Evolutionary conservation across 2,888 invertebrate genomes (phyloP), one percentile per base, ranked within the genome.

Genomic region (Frankliniella fusca): DNA sequence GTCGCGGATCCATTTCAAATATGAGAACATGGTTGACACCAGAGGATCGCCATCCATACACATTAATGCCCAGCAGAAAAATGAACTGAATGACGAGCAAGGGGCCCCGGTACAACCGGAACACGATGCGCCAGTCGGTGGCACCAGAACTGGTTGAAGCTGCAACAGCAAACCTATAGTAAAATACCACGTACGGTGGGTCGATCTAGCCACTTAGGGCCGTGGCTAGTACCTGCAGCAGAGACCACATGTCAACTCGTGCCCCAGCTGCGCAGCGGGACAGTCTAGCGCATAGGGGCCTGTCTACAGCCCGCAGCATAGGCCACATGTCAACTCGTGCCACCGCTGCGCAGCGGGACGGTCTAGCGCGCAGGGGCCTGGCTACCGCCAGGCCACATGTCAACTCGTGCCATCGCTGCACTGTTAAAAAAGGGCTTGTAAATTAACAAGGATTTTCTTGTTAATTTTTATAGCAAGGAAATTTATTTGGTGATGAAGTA

Each of bases 1-100:
- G 97, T 83, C 98, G 90, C 0, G 98, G 98, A 88, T 99, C 98
- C 86, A 99, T 90, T 87, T 98, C 98, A 88, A 99, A 99, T 85
- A 99, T 99, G 2, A 99, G 90, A 0, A 99, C 98, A 87, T 99
- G 98, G 89, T 98, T 98, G 20, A 99, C 98, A 5, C 99, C 98
- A 0, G 97, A 97, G 0, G 97, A 96, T 84, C 98, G 90, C 98
- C 98, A 98, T 10, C 98, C 98, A 87, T 98, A 98, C 0, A 98
- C 96, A 87, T 98, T 98, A 81, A 98, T 94, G 48, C 98, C 98
- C 89, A 98, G 95, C 61, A 98, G 90, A 87, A 98, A 98, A 86
- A 98, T 92, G 87, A 97, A 97, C 86, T 97, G 93, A 50, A 98
- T 94, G 83, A 99, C 91, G 11, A 99, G 92, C 85, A 99, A 92